phyloP scores from a whole-genome alignment of 1,140 invertebrate genomes.

The Oryctes rhinoceros region DNA sequence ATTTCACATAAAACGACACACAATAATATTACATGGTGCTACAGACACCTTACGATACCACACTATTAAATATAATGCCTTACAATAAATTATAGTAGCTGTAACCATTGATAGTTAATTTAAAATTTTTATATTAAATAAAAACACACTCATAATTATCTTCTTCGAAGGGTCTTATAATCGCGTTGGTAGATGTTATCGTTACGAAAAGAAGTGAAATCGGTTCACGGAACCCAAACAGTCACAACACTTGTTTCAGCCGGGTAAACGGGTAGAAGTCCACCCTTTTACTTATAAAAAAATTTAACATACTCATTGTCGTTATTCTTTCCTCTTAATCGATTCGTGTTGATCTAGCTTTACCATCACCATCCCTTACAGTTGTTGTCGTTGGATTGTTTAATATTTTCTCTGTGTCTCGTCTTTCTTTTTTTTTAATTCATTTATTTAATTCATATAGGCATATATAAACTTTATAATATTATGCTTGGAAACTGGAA shows the following conservation, averaged over 20 bases:
- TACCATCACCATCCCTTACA: neutral
- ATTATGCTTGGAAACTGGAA: slow-evolving; percentile 15
- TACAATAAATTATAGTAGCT: slow-evolving; percentile 15
- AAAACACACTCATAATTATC: slow-evolving; percentile 2
- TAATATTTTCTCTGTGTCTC: neutral
- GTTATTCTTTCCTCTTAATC: too few relatives aligned
- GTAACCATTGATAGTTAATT: slow-evolving; percentile 1
- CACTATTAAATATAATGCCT: slow-evolving; percentile 14
- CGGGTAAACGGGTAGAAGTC: slow-evolving; percentile 29
- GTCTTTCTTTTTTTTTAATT: neutral
- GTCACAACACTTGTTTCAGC: slow-evolving; percentile 26
- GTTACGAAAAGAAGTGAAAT: slow-evolving; percentile 10
- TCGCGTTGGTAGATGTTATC: slow-evolving; percentile 4
- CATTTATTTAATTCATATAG: neutral
- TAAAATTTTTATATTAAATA: slow-evolving; percentile 5
- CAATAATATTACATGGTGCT: slow-evolving; percentile 10
- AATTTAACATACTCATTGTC: slow-evolving; percentile 10
- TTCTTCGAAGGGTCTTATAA: neutral
- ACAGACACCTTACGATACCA: slow-evolving; percentile 21
- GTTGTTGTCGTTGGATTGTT: slow-evolving; percentile 1
- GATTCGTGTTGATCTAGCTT: slow-evolving; percentile 13
- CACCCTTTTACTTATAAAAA: slow-evolving; percentile 26
- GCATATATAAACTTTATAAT: neutral
- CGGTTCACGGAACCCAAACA: slow-evolving; percentile 32
- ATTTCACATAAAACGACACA: slow-evolving; percentile 13